These are phyloP conservation scores for Elegia similella DNA, from an alignment of 2,888 invertebrate genomes.

Conservation along the genomic window DNA sequence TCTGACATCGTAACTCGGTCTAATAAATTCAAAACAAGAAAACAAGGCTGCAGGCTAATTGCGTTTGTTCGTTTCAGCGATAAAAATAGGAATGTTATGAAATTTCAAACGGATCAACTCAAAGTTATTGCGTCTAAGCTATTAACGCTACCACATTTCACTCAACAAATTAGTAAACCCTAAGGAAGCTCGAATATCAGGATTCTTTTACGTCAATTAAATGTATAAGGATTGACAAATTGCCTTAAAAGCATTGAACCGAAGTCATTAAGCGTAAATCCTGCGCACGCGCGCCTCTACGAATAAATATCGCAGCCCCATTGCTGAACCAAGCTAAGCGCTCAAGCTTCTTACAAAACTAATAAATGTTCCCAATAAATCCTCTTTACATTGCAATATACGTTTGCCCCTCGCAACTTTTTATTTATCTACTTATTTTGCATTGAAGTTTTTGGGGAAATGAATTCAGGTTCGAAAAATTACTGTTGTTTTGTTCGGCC, in stretches of 20 bases:
- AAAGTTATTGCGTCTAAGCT: background rate
- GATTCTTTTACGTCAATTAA: conserved; percentile 52
- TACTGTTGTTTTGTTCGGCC: background rate
- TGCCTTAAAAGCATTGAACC: conserved; percentile 52
- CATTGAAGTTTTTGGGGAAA: conserved; percentile 20
- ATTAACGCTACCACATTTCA: conserved; percentile 1
- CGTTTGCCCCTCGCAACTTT: conserved; percentile 38
- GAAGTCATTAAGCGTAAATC: conserved; percentile 64
- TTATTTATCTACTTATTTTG: conserved; percentile 23
- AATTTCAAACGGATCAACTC: background rate
- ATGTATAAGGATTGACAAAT: conserved; percentile 63
- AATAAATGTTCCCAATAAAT: conserved; percentile 75
- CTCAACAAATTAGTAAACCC: conserved; percentile 23
- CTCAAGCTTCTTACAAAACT: conserved; percentile 65
- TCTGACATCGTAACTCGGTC: background rate
- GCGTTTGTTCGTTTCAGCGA: conserved; percentile 1
- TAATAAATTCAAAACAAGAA: conserved; percentile 7
- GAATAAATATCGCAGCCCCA: conserved; percentile 69
- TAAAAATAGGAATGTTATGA: background rate
- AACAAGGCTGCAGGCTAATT: conserved; percentile 5
- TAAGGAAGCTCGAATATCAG: conserved; percentile 1
- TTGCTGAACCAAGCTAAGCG: conserved; percentile 61
- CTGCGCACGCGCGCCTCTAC: conserved; percentile 61
- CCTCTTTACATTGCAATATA: conserved; percentile 62
- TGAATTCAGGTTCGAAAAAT: conserved; percentile 16